Base-by-base conservation (phyloP, 1,140 invertebrate genomes). In the Drosophila bocqueti region DNA sequence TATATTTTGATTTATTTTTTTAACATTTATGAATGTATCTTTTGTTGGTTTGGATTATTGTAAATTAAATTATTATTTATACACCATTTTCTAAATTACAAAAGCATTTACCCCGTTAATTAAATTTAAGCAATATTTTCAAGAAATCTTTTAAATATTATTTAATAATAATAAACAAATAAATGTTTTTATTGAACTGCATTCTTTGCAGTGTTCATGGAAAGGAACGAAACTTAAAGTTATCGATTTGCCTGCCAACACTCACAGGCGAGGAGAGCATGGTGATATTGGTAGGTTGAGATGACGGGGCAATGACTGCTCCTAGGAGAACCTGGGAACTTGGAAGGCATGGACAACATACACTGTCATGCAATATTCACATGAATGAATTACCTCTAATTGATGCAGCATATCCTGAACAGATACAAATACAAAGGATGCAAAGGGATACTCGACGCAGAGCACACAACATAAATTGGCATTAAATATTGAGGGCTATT, bases 381-480 rank as follows among this genome's bases (percentile, higher is more conserved):
- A 68, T 81, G 85, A 90, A 89, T 84, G 85, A 90, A 89, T 87
- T 89, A 89, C 84, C 77, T 87, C 89, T 87, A 87, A 89, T 89
- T 87, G 84, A 89, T 89, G 84, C 84, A 81, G 61, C 77, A 84
- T 75, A 83, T 78, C 73, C 73, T 49, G 49, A 66, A 59, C 59
- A 67, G 61, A 66, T 43, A 59, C 38, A 47, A 38, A 69, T 16
- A 69, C 45, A 43, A 43, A 45, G 62, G 61, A 62, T 61, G 2
- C 29, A 31, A 29, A 46, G 16, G 47, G 38, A 58, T 66, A 26
- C 43, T 57, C 21, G n/a, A 18, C 5, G 54, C 58, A 72, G 50
- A 79, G 76, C 67, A 86, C 79, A 77, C 79, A 85, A 76, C 76
- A 90, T 87, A 81, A 87, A 87, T 87, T 87, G 83, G 77, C 81